A percentile compares a stretch with the other conserved stretches of the same genome.
Conservation (phyloP, 2,888 invertebrate species). For the Rhamphomyia laevipes region DNA sequence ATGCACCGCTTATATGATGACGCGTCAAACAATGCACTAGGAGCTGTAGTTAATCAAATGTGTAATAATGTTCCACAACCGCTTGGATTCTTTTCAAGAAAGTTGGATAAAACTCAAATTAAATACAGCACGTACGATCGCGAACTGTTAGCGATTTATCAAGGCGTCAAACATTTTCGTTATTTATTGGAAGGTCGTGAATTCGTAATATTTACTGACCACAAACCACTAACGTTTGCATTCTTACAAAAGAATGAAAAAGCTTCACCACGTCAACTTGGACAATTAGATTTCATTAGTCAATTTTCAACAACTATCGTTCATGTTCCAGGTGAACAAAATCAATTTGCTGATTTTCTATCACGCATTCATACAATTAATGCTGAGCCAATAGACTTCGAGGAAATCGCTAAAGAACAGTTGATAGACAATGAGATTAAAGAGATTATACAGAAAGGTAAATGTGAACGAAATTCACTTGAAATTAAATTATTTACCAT, state of each 20-base stretch:
- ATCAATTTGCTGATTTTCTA: no score
- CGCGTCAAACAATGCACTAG: slow-evolving; percentile 29
- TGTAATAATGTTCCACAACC: slow-evolving; percentile 21
- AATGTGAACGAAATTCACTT: no score
- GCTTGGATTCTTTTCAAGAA: slow-evolving; percentile 27
- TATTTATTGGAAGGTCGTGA: slow-evolving; percentile 27
- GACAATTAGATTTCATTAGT: slow-evolving; percentile 22
- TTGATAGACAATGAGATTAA: no score
- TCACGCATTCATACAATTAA: no score
- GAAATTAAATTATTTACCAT: no score
- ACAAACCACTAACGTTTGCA: slow-evolving; percentile 26
- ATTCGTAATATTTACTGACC: no score
- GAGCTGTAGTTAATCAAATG: slow-evolving; percentile 28
- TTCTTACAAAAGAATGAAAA: slow-evolving; percentile 22
- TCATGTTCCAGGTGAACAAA: slow-evolving; percentile 1
- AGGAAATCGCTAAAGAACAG: no score
- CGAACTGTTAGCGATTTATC: no score
- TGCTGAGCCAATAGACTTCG: no score
- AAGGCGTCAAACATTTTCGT: no score
- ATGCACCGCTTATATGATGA: slow-evolving; percentile 19
- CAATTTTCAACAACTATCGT: slow-evolving; percentile 7
- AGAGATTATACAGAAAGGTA: no score
- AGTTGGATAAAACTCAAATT: slow-evolving; percentile 21
- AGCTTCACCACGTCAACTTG: slow-evolving; percentile 24
- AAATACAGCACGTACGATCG: no score